Conservation (phyloP, 2,797 vertebrate genomes). For the Sardinella longiceps region DNA sequence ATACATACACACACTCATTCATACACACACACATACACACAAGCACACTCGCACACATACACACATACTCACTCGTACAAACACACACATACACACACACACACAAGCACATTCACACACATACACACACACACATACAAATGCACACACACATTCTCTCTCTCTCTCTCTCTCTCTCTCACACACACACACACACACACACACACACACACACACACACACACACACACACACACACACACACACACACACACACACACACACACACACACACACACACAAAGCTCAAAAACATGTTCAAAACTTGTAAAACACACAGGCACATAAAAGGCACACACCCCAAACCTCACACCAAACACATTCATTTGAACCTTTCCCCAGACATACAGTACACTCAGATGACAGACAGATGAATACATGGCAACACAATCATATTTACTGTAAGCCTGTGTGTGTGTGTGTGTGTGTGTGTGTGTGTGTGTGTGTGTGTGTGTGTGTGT, state of each 20-base stretch:
- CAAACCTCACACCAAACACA: constrained; percentile 40
- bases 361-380: constrained; percentile 75
- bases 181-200: neutral
- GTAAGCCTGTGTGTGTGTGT: neutral
- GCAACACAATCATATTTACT: neutral
- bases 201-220: constrained; percentile 45
- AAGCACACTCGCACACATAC: constrained; percentile 36
- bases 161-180: constrained; percentile 27
- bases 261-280: constrained; percentile 44
- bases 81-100: constrained; percentile 36
- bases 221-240: neutral
- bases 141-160: constrained; percentile 36
- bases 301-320: too few relatives aligned
- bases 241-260: constrained; percentile 25
- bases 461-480: neutral
- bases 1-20: too few relatives aligned
- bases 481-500: neutral
- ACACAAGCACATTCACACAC: constrained; percentile 35
- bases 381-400: constrained; percentile 40
- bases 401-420: constrained; percentile 55
- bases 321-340: constrained; percentile 26
- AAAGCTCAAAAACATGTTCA: constrained; percentile 17
- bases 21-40: constrained; percentile 23
- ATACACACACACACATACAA: neutral
- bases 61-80: constrained; percentile 5